A percentile compares a stretch with the other conserved stretches of the same genome.
phyloP scores from a whole-genome alignment of 2,888 invertebrate genomes.

The Prosopocoilus inquinatus region DNA sequence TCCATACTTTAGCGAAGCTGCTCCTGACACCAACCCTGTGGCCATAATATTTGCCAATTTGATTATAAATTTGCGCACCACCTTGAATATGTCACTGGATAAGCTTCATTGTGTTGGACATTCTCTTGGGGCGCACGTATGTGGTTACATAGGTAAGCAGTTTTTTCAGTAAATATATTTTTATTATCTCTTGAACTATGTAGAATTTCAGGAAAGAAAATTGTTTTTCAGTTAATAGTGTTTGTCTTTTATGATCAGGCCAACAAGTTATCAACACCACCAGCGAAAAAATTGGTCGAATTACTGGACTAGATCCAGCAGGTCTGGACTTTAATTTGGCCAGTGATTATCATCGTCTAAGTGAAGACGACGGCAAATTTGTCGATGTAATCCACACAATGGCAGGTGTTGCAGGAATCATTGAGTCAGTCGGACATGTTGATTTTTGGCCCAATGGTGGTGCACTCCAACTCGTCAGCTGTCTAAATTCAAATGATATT shows the following conservation, averaged over 20 bases:
- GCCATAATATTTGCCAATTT: slow-evolving; percentile 7
- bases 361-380: slow-evolving; percentile 63
- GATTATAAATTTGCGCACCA: slow-evolving; percentile 1
- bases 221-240: no score
- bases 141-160: slow-evolving; percentile 17
- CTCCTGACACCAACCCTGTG: not conserved
- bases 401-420: slow-evolving; percentile 61
- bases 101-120: slow-evolving; percentile 12
- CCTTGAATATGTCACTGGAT: slow-evolving; percentile 1
- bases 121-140: slow-evolving; percentile 14
- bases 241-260: not conserved
- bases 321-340: slow-evolving; percentile 55
- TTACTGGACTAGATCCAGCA: slow-evolving; percentile 59
- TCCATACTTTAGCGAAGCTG: slow-evolving; percentile 3
- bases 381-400: slow-evolving; percentile 71
- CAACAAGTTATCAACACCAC: slow-evolving; percentile 3
- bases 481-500: not conserved
- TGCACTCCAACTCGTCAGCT: no score
- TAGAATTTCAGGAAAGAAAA: no score
- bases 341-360: slow-evolving; percentile 52
- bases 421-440: slow-evolving; percentile 59
- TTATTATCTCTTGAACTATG: not conserved
- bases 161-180: no score
- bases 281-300: slow-evolving; percentile 16
- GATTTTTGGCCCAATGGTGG: slow-evolving; percentile 74